phyloP scores from a whole-genome alignment of 1,140 invertebrate species.

The Zophobas atratus region DNA sequence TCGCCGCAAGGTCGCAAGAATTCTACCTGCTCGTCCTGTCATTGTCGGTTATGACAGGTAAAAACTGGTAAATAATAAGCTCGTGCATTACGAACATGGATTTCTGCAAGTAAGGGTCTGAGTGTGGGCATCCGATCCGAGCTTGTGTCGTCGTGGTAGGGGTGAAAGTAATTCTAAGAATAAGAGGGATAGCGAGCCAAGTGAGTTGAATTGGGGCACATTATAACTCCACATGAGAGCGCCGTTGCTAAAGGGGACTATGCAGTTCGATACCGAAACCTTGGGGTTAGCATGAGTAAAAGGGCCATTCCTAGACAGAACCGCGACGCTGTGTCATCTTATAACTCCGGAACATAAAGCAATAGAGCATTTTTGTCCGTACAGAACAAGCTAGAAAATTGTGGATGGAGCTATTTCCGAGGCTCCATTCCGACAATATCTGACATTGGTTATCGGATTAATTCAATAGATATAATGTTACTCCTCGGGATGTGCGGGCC shows the following conservation, averaged over 20 bases:
- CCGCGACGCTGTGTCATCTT: conserved; percentile 48
- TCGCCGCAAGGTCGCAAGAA: not conserved
- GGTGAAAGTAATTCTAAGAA: conserved; percentile 43
- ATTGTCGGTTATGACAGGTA: conserved; percentile 33
- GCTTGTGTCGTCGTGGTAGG: conserved; percentile 27
- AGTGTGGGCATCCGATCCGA: conserved; percentile 8
- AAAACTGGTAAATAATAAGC: conserved; percentile 14
- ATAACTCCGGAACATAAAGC: conserved; percentile 50
- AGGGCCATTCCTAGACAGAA: conserved; percentile 49
- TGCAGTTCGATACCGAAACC: conserved; percentile 45
- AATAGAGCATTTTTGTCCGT: conserved; percentile 43
- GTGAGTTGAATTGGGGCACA: conserved; percentile 45
- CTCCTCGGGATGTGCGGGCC: conserved; percentile 20
- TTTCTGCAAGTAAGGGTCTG: conserved; percentile 25
- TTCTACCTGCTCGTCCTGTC: conserved; percentile 24
- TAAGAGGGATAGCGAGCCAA: conserved; percentile 35
- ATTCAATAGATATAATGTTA: conserved; percentile 51
- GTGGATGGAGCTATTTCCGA: conserved; percentile 47
- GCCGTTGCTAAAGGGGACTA: conserved; percentile 42
- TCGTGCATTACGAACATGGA: not conserved
- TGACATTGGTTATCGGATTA: conserved; percentile 53
- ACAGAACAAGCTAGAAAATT: conserved; percentile 38
- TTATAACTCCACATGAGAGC: conserved; percentile 48
- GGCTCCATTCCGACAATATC: conserved; percentile 49
- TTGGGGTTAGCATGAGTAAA: conserved; percentile 45